Evolutionary conservation across 2,113 vertebrate genomes (phyloP).

Genomic region (Tachuris rubrigastra): DNA sequence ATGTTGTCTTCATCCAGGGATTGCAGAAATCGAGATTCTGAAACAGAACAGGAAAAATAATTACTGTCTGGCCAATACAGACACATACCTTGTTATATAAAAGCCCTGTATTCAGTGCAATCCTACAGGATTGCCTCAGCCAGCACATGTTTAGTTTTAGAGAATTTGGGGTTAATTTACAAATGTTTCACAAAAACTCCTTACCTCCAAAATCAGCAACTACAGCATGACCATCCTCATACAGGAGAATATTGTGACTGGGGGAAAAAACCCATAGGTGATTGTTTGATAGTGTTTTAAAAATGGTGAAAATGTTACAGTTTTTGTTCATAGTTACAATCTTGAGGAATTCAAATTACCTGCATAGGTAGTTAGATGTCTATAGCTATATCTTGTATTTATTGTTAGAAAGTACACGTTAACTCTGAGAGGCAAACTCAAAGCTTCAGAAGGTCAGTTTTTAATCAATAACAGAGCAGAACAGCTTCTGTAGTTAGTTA

Average conservation of each 20-base stretch:
- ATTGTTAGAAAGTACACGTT: neutral
- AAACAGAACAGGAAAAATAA: neutral
- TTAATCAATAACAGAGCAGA: neutral
- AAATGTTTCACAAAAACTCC: neutral
- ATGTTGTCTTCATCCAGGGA: slow-evolving; percentile 94
- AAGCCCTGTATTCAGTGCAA: neutral
- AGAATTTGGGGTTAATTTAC: neutral
- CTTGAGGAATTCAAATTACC: neutral
- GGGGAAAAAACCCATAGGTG: neutral
- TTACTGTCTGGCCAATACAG: neutral
- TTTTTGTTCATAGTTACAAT: neutral
- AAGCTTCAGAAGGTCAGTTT: neutral
- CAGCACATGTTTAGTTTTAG: neutral
- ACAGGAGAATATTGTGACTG: slow-evolving; percentile 95
- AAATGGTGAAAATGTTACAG: neutral
- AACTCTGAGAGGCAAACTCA: neutral
- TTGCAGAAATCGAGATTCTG: slow-evolving; percentile 93
- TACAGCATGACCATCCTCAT: slow-evolving; percentile 92
- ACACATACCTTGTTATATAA: neutral
- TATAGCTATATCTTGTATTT: neutral
- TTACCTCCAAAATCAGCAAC: slow-evolving; percentile 96
- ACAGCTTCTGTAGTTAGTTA: neutral
- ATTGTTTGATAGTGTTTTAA: neutral
- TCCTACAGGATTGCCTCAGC: neutral
- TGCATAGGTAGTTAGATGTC: neutral